Percentiles rank a stretch among this genome's conserved stretches.
Conservation (phyloP, 2,888 invertebrate genomes). For the Adelognathus sp. region DNA sequence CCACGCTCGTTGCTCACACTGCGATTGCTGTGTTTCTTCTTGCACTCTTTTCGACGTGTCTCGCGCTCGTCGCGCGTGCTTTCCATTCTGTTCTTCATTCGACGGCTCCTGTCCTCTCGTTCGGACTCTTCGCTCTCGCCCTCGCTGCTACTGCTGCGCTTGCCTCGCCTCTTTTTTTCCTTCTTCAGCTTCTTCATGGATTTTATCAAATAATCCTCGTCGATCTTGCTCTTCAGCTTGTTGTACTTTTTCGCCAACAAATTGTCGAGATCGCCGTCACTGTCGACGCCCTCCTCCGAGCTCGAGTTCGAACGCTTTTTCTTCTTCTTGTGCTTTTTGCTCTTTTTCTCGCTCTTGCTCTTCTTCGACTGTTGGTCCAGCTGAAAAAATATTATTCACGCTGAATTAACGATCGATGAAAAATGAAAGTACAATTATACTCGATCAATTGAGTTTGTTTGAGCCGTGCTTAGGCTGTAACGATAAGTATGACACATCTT, state of each 20-base stretch:
- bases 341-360: constrained; percentile 70
- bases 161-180: constrained; percentile 64
- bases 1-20: constrained; percentile 14
- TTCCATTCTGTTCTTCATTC: constrained; percentile 21
- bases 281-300: constrained; percentile 46
- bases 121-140: constrained; percentile 46
- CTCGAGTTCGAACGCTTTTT: constrained; percentile 72
- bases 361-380: constrained; percentile 82
- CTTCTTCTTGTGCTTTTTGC: constrained; percentile 77
- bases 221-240: constrained; percentile 84
- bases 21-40: constrained; percentile 46
- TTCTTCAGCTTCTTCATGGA: constrained; percentile 73
- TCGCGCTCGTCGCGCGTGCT: constrained; percentile 43
- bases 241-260: constrained; percentile 88
- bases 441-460: too few relatives aligned
- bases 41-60: constrained; percentile 60
- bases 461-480: too few relatives aligned
- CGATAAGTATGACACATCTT: too few relatives aligned
- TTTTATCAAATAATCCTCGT: constrained; percentile 79
- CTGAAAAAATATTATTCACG: constrained; percentile 71
- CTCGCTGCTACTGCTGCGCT: constrained; percentile 49
- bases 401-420: background rate
- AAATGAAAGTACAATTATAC: too few relatives aligned
- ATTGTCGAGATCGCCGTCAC: constrained; percentile 83
- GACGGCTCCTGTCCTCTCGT: constrained; percentile 26